Evolutionary conservation across 2,888 invertebrate genomes (phyloP), one percentile per base, ranked within the genome.

Genomic region (Folsomia candida): DNA sequence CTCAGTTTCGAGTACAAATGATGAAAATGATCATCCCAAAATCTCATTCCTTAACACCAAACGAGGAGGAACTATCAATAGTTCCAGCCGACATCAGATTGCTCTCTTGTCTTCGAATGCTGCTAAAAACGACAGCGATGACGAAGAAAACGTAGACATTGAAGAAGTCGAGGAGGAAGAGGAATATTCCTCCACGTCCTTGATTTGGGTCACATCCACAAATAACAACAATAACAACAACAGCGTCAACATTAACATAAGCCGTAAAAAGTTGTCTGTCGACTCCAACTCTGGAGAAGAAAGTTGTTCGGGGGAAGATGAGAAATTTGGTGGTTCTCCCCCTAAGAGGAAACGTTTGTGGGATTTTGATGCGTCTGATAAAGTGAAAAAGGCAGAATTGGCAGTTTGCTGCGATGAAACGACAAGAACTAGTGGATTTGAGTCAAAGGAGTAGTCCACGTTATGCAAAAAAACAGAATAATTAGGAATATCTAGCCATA

Each of bases 101-200:
- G 70, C 68, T 65, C 62, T 73, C 2, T 37, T 75, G 61, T 64
- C 64, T 2, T 73, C 61, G n/a, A n/a, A n/a, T n/a, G 59, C 73
- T 18, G 65, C 66, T 47, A 64, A 73, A 11, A 70, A 71, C 57
- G 71, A 71, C 26, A 71, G 70, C 20, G 90, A 90, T 80, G 91
- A 91, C 73, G 91, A 93, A 80, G 92, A 91, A 82, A 88, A 89
- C 78, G 92, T 93, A 14, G 93, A 93, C 81, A 92, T 93, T 77
- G 93, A 93, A 82, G 64, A 64, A 0, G 92, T 91, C 81, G 92
- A 92, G 78, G 91, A 90, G 73, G 81, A 83, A 62, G 76, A 74
- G 27, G 71, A 71, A 18, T 64, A 20, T 60, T 76, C 73, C 11
- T 72, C 72, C 18, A 72, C 72, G 24, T 74, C 76, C 11, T 67